phyloP scores from a whole-genome alignment of 2,113 vertebrate genomes.

The Danionella cerebrum region DNA sequence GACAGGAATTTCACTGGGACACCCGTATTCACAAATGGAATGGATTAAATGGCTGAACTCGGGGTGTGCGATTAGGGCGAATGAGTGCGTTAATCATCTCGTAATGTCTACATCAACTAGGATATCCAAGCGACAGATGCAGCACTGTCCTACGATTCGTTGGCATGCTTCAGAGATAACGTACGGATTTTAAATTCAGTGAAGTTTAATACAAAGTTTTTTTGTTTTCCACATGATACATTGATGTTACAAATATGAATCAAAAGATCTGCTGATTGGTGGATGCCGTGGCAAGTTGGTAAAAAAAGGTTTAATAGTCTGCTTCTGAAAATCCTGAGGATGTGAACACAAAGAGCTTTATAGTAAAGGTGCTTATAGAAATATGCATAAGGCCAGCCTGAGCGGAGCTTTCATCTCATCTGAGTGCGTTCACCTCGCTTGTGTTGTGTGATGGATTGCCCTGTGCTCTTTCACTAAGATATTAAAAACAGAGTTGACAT shows the following conservation, averaged over 20 bases:
- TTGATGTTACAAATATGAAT: neutral
- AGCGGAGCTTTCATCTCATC: conserved; percentile 15
- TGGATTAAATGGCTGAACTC: neutral
- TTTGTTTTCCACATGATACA: neutral
- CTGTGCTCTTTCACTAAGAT: neutral
- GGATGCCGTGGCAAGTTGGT: too few species aligned
- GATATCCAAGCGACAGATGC: neutral
- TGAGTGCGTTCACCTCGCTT: neutral
- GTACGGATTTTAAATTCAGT: neutral
- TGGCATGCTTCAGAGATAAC: neutral
- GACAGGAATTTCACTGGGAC: conserved; percentile 22
- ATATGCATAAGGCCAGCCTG: neutral
- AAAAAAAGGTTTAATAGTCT: neutral
- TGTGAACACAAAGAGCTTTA: neutral
- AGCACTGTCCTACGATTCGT: neutral
- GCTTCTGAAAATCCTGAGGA: neutral
- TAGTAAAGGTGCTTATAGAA: neutral
- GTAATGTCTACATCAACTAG: conserved; percentile 1
- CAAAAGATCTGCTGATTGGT: too few species aligned
- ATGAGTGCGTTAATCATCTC: neutral
- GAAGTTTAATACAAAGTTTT: neutral
- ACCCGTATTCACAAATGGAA: neutral
- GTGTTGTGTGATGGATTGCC: neutral
- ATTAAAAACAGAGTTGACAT: neutral
- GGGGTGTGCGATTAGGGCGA: neutral